phyloP scores from a whole-genome alignment of 2,888 invertebrate species.

The Diarsia brunnea region DNA sequence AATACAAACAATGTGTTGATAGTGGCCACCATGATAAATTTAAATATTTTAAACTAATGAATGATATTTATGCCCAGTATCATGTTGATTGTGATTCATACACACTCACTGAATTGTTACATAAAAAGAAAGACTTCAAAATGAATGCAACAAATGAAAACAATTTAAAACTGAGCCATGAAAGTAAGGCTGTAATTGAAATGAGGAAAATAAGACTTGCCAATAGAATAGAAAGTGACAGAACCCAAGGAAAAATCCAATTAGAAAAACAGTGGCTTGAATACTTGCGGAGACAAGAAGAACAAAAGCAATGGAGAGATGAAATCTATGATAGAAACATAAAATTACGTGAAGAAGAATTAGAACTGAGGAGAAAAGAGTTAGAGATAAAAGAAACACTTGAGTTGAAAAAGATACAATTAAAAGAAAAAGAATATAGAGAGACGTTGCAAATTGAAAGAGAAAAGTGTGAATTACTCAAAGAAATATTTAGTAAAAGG shows the following conservation, averaged over 20 bases:
- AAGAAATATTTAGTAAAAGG: slow-evolving; percentile 68
- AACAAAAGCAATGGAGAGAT: slow-evolving; percentile 70
- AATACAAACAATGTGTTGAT: slow-evolving; percentile 77
- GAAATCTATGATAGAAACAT: slow-evolving; percentile 72
- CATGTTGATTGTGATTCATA: slow-evolving; percentile 75
- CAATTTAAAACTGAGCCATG: slow-evolving; percentile 53
- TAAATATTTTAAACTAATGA: slow-evolving; percentile 77
- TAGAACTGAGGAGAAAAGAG: slow-evolving; percentile 73
- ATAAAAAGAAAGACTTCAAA: slow-evolving; percentile 64
- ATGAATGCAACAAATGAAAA: slow-evolving; percentile 40
- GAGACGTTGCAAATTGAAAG: slow-evolving; percentile 73
- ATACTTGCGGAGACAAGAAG: slow-evolving; percentile 76
- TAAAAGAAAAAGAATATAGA: slow-evolving; percentile 75
- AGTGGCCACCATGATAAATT: slow-evolving; percentile 74
- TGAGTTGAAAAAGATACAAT: slow-evolving; percentile 72
- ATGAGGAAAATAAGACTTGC: slow-evolving; percentile 78
- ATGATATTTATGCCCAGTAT: slow-evolving; percentile 76
- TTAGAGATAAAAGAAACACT: slow-evolving; percentile 75
- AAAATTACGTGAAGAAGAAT: slow-evolving; percentile 74
- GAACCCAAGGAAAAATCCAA: slow-evolving; percentile 76
- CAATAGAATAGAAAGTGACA: slow-evolving; percentile 77
- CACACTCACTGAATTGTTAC: slow-evolving; percentile 67
- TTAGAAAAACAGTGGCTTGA: slow-evolving; percentile 80
- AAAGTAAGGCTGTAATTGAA: slow-evolving; percentile 76
- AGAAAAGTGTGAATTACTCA: slow-evolving; percentile 76